Percentiles rank a stretch among this genome's conserved stretches.
Conservation (phyloP, 1,140 invertebrate species). For the Triops longicaudatus region DNA sequence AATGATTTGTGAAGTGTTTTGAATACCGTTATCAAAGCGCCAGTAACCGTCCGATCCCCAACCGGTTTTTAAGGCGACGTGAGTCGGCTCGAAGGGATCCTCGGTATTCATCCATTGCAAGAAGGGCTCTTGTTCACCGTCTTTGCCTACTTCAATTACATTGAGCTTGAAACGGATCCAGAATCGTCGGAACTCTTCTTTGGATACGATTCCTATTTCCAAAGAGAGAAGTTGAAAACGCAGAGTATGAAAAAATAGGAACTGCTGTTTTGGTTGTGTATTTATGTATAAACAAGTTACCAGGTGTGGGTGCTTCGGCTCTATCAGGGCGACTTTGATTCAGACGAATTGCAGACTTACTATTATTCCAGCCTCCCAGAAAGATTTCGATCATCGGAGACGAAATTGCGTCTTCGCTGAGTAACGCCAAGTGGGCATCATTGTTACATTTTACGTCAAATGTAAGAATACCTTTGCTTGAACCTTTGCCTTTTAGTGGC, state of each 20-base stretch:
- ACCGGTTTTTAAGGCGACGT: conserved; percentile 71
- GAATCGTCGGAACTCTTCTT: conserved; percentile 64
- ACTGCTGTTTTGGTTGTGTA: no score
- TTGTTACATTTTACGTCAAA: conserved; percentile 65
- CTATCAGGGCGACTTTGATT: conserved; percentile 69
- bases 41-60: conserved; percentile 75
- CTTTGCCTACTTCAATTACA: conserved; percentile 53
- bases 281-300: neutral
- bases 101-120: conserved; percentile 59
- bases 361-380: conserved; percentile 73
- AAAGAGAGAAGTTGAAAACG: neutral
- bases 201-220: conserved; percentile 47
- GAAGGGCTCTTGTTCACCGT: conserved; percentile 59
- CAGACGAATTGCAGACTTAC: conserved; percentile 70
- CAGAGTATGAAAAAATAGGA: neutral
- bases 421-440: conserved; percentile 70
- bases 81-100: conserved; percentile 51
- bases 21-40: conserved; percentile 51
- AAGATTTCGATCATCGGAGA: conserved; percentile 50
- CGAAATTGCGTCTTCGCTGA: conserved; percentile 44
- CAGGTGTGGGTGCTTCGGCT: conserved; percentile 58
- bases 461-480: conserved; percentile 49
- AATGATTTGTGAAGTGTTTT: conserved; percentile 26
- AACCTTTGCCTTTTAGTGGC: conserved; percentile 43
- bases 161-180: conserved; percentile 51